Percentiles rank a stretch among this genome's conserved stretches.
These are phyloP conservation scores for Eidolon helvum DNA, from an alignment of 2,113 vertebrate species.

Conservation along the genomic window DNA sequence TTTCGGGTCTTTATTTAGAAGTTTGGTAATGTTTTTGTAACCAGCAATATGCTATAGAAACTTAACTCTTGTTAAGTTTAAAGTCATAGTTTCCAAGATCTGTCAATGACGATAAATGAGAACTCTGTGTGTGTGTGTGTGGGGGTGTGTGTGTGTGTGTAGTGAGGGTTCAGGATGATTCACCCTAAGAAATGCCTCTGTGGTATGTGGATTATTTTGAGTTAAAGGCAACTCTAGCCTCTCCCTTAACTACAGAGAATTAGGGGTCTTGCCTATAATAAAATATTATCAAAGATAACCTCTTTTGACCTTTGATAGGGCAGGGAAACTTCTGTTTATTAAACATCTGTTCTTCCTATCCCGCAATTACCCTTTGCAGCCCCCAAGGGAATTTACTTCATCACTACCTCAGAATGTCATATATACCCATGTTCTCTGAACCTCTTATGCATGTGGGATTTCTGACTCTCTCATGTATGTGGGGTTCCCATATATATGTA, in stretches of 20 bases:
- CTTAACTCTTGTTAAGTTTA: background rate
- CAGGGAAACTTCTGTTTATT: background rate
- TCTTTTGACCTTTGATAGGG: background rate
- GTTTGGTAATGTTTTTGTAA: too few relatives aligned
- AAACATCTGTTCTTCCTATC: background rate
- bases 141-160: background rate
- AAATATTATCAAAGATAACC: background rate
- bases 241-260: background rate
- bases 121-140: background rate
- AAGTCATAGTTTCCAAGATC: background rate
- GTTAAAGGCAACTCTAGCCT: background rate
- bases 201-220: background rate
- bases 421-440: background rate
- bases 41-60: background rate
- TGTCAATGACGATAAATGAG: background rate
- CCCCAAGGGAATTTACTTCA: background rate
- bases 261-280: background rate
- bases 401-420: background rate
- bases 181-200: background rate
- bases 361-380: background rate
- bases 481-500: background rate
- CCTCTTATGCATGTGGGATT: background rate
- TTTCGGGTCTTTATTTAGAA: too few relatives aligned
- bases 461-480: background rate
- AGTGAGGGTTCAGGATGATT: background rate